Evolutionary conservation across 2,113 vertebrate species (phyloP).

Genomic region (Pimephales promelas): DNA sequence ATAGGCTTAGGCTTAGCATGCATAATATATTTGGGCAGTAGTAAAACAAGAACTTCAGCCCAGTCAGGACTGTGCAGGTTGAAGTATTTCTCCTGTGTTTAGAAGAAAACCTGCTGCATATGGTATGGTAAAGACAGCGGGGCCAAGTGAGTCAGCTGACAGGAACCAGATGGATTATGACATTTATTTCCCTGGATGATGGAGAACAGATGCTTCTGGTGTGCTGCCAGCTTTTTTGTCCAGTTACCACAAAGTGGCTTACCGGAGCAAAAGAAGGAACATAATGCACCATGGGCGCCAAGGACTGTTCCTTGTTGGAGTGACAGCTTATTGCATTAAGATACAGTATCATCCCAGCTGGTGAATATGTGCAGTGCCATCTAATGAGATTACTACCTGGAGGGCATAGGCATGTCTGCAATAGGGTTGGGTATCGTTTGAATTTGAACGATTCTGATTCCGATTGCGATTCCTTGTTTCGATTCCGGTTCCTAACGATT

Average conservation of each 20-base stretch:
- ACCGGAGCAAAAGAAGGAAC: constrained; percentile 22
- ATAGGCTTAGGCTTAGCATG: neutral
- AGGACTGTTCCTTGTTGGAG: constrained; percentile 48
- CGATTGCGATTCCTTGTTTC: too few species aligned
- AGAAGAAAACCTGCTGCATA: constrained; percentile 23
- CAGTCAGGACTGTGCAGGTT: neutral
- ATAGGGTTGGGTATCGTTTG: too few species aligned
- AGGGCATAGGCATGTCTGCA: constrained; percentile 3
- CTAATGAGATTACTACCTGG: constrained; percentile 2
- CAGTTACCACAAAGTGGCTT: constrained; percentile 64
- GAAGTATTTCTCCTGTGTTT: constrained; percentile 16
- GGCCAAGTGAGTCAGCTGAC: constrained; percentile 47
- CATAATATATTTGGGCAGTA: constrained; percentile 5
- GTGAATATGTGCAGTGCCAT: constrained; percentile 52
- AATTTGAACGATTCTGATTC: too few species aligned
- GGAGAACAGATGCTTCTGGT: constrained; percentile 67
- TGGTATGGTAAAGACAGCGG: constrained; percentile 22
- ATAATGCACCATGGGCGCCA: constrained; percentile 16
- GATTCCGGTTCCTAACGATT: too few species aligned
- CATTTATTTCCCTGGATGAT: constrained; percentile 65
- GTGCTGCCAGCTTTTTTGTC: constrained; percentile 69
- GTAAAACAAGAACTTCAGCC: neutral
- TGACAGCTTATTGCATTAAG: constrained; percentile 66
- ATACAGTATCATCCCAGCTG: constrained; percentile 13
- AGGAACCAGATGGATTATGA: constrained; percentile 60